phyloP scores from a whole-genome alignment of 2,113 vertebrate species.

The Tylochromis polylepis region DNA sequence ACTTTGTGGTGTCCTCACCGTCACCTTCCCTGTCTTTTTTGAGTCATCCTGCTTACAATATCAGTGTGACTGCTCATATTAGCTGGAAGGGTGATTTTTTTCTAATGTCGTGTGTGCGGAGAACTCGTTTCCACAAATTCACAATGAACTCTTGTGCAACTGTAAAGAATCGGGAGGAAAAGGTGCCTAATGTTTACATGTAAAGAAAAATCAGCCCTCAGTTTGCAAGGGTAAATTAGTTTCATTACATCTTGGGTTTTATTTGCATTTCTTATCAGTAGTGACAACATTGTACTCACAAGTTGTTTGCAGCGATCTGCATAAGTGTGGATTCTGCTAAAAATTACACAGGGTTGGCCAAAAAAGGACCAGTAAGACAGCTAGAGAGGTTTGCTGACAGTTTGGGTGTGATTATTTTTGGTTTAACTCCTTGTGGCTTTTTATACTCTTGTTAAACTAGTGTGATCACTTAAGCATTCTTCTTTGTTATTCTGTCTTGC shows the following conservation, averaged over 20 bases:
- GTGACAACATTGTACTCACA: not conserved
- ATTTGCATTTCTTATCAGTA: not conserved
- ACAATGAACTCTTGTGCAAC: not conserved
- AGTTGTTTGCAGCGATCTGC: not conserved
- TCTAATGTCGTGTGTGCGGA: not conserved
- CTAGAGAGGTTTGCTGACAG: not conserved
- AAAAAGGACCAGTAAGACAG: not conserved
- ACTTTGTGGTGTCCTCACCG: constrained; percentile 24
- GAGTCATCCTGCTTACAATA: constrained; percentile 4
- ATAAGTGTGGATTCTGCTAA: not conserved
- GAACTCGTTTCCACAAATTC: not conserved
- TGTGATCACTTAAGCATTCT: not conserved
- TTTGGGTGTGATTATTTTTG: not conserved
- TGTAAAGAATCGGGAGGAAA: not conserved
- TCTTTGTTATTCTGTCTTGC: not conserved
- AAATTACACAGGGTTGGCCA: not conserved
- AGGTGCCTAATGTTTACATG: not conserved
- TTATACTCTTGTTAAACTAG: not conserved
- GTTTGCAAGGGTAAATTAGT: not conserved
- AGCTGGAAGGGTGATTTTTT: not conserved
- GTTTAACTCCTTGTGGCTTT: not conserved
- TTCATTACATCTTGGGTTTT: not conserved
- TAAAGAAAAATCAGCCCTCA: not conserved
- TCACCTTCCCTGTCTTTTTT: constrained; percentile 35
- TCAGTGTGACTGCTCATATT: not conserved